phyloP scores from a whole-genome alignment of 1,140 invertebrate genomes.

The Saccostrea cuccullata region DNA sequence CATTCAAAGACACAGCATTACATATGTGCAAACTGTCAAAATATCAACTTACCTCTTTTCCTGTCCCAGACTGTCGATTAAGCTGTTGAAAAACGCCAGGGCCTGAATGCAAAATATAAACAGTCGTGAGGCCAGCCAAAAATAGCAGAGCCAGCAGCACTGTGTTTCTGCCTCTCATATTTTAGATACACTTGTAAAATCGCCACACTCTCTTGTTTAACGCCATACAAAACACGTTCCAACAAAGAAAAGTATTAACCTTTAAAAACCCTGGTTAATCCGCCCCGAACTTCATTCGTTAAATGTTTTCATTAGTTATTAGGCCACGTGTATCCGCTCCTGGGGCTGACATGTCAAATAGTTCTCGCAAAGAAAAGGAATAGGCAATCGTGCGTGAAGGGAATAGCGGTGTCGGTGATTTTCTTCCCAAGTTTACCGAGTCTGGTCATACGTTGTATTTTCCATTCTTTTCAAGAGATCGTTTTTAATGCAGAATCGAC shows the following conservation, averaged over 20 bases:
- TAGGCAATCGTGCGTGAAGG: not conserved
- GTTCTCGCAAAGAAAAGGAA: not conserved
- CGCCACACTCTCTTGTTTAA: not conserved
- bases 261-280: slow-evolving; percentile 11
- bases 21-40: not conserved
- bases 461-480: no score
- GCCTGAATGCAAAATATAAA: slow-evolving; percentile 9
- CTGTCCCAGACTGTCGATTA: not conserved
- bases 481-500: no score
- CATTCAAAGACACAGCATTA: no score
- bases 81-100: slow-evolving; percentile 5
- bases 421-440: not conserved
- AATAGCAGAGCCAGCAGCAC: slow-evolving; percentile 6
- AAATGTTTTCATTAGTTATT: not conserved
- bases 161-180: slow-evolving; percentile 18
- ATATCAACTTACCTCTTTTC: not conserved
- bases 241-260: not conserved
- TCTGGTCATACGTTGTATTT: not conserved
- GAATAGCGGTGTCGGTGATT: not conserved
- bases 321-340: not conserved
- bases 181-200: not conserved
- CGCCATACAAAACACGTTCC: not conserved
- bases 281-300: not conserved
- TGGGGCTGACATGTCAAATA: not conserved
- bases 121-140: not conserved